Evolutionary conservation across 2,113 vertebrate genomes (phyloP), one percentile per base, ranked within the genome.

Genomic region (Antechinus stuartii): DNA sequence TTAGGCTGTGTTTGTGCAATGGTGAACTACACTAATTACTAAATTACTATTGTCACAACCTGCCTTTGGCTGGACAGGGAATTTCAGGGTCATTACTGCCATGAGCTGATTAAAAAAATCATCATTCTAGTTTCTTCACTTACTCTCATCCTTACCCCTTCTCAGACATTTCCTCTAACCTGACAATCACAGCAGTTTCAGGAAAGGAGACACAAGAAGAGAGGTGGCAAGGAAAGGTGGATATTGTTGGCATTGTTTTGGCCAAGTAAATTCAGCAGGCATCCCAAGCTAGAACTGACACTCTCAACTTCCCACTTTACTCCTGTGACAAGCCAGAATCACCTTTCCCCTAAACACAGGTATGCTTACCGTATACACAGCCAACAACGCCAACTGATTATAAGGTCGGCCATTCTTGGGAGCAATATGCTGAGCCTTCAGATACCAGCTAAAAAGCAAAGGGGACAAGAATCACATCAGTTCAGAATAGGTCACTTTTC

Each of bases 361-460:
- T 92, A 92, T 94, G 91, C 99, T 99, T 97, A 99, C 99, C 97
- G 99, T 99, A 98, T 99, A 99, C 90, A 99, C 99, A 61, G 99
- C 99, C 97, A 99, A 98, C 50, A 99, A 98, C 0, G 99, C 99
- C 97, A 99, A 98, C 98, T 99, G 99, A 98, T 99, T 99, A 98
- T 99, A 99, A 0, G 99, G 99, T 35, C 99, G 99, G 46, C 99
- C 99, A 35, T 99, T 99, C 98, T 99, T 99, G 14, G 99, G 99
- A 95, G 99, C 99, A 96, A 99, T 99, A 96, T 99, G 99, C 97
- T 99, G 99, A 92, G 99, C 99, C 98, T 99, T 99, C 98, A 99
- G 98, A 98, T 99, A 99, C 99, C 99, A 99, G 97, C 99, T 99
- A 93, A 84, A 95, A 95, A 47, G 97, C 92, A 97, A 97, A 98